Base-by-base conservation (phyloP, 2,797 vertebrate genomes). In the Pelodytes ibericus region DNA sequence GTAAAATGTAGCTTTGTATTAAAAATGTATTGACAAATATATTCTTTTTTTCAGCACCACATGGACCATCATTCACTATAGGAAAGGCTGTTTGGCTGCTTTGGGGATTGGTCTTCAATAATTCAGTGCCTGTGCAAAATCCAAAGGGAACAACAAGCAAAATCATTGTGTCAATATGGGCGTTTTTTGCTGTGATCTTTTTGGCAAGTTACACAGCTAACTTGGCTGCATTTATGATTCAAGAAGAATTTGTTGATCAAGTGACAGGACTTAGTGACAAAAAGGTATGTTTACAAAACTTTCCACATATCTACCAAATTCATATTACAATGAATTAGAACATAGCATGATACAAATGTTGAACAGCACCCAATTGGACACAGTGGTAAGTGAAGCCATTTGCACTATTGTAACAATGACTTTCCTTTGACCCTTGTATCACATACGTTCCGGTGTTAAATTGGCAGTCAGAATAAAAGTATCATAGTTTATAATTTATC, bases 151-250 rank as follows among this genome's bases (percentile, higher is more conserved):
- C 96, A 0, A 99, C 97, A 59, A 98, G 96, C 86, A 99, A 99
- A 89, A 98, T 99, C 88, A 99, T 99, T 81, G 97, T 99, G 81
- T 99, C 97, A 0, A 95, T 99, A 60, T 99, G 97, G 97, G 97
- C 97, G 83, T 99, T 99, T 92, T 99, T 99, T 6, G 97, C 97
- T 1, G 97, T 99, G 88, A 99, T 99, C 77, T 99, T 99, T 88
- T 91, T 99, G 89, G 97, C 97, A 85, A 99, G 97, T 80, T 99
- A 99, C 85, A 99, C 97, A 69, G 97, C 97, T 88, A 99, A 99
- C 84, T 87, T 99, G 90, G 97, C 97, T 0, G 97, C 97, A 72
- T 99, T 99, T 87, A 99, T 99, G 97, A 99, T 99, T 86, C 97
- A 99, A 84, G 97, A 99, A 83, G 97, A 99, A 82, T 99, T 98